Conservation (phyloP, 2,888 invertebrate genomes). For the Hydrotaea cyrtoneurina region DNA sequence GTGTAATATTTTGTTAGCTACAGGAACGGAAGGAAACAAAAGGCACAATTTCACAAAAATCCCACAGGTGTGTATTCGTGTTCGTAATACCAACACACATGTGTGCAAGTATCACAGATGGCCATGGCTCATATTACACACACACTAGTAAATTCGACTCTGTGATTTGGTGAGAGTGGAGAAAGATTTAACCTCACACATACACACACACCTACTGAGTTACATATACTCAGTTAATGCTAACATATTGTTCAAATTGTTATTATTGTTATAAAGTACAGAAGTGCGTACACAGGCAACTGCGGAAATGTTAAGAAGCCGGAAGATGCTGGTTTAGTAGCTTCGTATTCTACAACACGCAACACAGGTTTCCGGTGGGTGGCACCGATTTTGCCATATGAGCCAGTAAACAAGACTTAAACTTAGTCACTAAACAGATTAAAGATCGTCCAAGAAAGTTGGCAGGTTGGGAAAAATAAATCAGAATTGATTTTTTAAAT, state of each 20-base stretch:
- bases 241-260: constrained; percentile 5
- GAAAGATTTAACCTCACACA: neutral
- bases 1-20: constrained; percentile 18
- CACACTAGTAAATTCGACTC: no score
- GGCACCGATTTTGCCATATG: no score
- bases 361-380: no score
- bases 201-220: neutral
- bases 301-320: neutral
- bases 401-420: no score
- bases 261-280: neutral
- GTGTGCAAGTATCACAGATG: neutral
- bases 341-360: no score
- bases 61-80: constrained; percentile 33
- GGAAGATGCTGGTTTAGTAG: neutral
- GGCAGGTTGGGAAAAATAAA: no score
- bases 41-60: constrained; percentile 40
- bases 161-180: no score
- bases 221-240: neutral
- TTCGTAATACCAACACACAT: neutral
- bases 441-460: no score
- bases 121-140: neutral
- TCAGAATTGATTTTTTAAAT: no score
- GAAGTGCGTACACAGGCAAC: neutral
- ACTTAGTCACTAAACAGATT: no score
- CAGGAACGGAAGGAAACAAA: constrained; percentile 39